Base-by-base conservation (phyloP, 2,113 vertebrate species). In the Muntiacus reevesi region DNA sequence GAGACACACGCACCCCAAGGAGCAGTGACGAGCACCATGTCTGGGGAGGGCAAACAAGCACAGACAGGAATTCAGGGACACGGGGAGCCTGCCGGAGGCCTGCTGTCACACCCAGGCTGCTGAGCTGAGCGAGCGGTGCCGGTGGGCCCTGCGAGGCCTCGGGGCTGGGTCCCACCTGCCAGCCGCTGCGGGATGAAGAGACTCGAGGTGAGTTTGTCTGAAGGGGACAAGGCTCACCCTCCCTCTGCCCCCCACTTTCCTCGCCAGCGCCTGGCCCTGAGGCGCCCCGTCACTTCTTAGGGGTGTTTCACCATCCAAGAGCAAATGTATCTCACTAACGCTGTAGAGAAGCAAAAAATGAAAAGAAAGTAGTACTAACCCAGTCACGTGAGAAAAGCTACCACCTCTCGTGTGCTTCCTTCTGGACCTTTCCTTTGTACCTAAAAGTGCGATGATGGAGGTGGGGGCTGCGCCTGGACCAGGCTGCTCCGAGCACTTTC, bases 151-250 rank as follows among this genome's bases (percentile, higher is more conserved):
- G 64, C n/a, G 55, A 40, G 50, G 74, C 45, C n/a, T 81, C 43
- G 15, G 33, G 81, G 76, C 89, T 95, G 11, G 47, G 12, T 88
- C 30, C 30, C 87, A 7, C 62, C 96, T 92, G 87, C 97, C 95
- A 47, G 64, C 76, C 5, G 13, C 88, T 95, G 43, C 17, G 50
- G 91, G 88, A 27, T 57, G 40, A 79, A 85, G 16, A 14, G 40
- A 64, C 87, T 27, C 6, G n/a, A 84, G 96, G 60, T 67, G 91
- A 74, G 45, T 92, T 94, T 93, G 47, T 79, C 96, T 97, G 95
- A 54, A 94, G 96, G 94, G 45, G 12, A 33, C 2, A 36, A n/a
- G 0, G 2, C 55, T 27, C 1, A 0, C 28, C 12, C 14, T 36
- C 25, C 83, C 25, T 16, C 30, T 0, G 1, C 0, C 0, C 0